Conservation (phyloP, 37 sponge, comb jelly and placozoan genomes). For the Crambe crambe region DNA sequence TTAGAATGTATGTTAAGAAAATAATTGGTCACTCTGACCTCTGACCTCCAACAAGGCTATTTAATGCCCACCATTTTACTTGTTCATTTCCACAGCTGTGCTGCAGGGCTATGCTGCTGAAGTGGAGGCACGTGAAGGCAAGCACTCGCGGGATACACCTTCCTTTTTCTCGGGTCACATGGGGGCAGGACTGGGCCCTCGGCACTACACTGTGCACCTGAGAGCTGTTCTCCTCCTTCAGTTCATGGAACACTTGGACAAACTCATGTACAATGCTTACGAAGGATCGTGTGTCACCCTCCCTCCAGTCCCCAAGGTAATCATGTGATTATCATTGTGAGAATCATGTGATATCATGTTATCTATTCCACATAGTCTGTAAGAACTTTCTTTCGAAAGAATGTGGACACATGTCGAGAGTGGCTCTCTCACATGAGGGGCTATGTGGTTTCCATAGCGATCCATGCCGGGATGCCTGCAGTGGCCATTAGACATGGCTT, state of each 20-base stretch:
- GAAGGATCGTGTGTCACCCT: slow-evolving; percentile 84
- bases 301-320: slow-evolving; percentile 77
- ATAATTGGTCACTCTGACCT: too few relatives aligned
- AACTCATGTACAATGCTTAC: slow-evolving; percentile 95
- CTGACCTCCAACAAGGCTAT: too few relatives aligned
- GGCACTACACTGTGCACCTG: slow-evolving; percentile 86
- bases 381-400: slow-evolving; percentile 85
- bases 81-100: slow-evolving; percentile 51
- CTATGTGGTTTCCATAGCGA: slow-evolving; percentile 82
- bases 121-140: slow-evolving; percentile 60
- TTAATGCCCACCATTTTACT: too few relatives aligned
- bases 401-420: slow-evolving; percentile 83
- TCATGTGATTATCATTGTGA: not conserved
- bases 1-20: slow-evolving; percentile 74
- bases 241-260: slow-evolving; percentile 92
- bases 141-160: slow-evolving; percentile 67
- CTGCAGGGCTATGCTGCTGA: slow-evolving; percentile 77
- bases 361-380: slow-evolving; percentile 52
- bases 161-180: slow-evolving; percentile 84
- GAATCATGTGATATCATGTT: not conserved
- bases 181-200: slow-evolving; percentile 89
- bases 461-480: slow-evolving; percentile 85
- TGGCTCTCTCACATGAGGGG: slow-evolving; percentile 82
- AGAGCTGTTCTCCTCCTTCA: slow-evolving; percentile 81
- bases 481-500: slow-evolving; percentile 81